Percentiles rank a stretch among this genome's conserved stretches.
Conservation (phyloP, 2,888 invertebrate species). For the Spodoptera littoralis region DNA sequence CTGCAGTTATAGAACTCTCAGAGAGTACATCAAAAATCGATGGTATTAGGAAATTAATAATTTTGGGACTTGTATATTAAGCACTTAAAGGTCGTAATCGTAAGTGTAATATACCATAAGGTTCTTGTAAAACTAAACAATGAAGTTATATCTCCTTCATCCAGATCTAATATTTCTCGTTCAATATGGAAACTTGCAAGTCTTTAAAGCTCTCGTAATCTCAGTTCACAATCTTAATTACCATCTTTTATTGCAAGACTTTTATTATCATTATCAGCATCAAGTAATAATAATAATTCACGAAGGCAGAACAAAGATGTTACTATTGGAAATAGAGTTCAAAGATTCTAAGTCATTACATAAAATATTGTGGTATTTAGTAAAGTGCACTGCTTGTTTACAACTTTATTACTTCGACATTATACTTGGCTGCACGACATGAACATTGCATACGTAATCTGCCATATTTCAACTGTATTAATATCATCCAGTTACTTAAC, state of each 20-base stretch:
- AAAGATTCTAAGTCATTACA: conserved; percentile 46
- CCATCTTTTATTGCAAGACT: conserved; percentile 38
- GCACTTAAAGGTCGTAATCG: too few species aligned
- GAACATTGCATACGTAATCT: conserved; percentile 36
- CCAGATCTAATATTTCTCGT: too few species aligned
- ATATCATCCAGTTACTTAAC: conserved; percentile 44
- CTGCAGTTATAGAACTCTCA: too few species aligned
- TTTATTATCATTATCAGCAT: conserved; percentile 38
- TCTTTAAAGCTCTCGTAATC: conserved; percentile 26
- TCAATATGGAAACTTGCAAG: conserved; percentile 11
- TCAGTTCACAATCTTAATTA: conserved; percentile 42
- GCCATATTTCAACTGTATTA: conserved; percentile 43
- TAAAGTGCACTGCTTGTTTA: conserved; percentile 45
- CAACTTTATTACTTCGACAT: conserved; percentile 40
- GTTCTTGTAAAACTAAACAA: too few species aligned
- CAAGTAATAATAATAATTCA: conserved; percentile 45
- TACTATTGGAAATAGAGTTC: conserved; percentile 44
- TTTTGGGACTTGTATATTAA: too few species aligned
- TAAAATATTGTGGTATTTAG: conserved; percentile 44
- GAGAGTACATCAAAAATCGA: too few species aligned
- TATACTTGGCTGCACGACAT: conserved; percentile 34
- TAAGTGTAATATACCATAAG: too few species aligned
- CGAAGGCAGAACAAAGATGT: conserved; percentile 34
- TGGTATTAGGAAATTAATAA: too few species aligned
- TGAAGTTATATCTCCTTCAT: too few species aligned